phyloP scores from a whole-genome alignment of 1,140 invertebrate genomes.

The Drosophila malerkotliana region DNA sequence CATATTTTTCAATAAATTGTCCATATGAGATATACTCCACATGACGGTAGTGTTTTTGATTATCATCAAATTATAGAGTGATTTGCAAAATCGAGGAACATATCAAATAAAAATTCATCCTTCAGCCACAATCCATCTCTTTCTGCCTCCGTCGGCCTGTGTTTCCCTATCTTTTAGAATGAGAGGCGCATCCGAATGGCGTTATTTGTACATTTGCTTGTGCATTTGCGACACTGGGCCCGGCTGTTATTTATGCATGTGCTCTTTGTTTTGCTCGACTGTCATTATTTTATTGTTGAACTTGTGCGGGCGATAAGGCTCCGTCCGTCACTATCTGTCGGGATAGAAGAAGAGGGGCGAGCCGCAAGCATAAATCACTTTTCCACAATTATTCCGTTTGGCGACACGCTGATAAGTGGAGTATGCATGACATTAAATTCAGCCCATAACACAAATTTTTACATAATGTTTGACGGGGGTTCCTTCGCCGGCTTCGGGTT shows the following conservation, averaged over 20 bases:
- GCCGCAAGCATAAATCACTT: slow-evolving; percentile 52
- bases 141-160: background rate
- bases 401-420: slow-evolving; percentile 42
- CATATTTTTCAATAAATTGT: slow-evolving; percentile 1
- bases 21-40: background rate
- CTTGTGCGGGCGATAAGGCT: slow-evolving; percentile 43
- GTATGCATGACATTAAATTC: slow-evolving; percentile 32
- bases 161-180: background rate
- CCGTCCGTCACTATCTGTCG: slow-evolving; percentile 26
- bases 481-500: slow-evolving; percentile 41
- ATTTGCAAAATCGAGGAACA: slow-evolving; percentile 3
- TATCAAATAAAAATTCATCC: background rate
- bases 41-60: slow-evolving; percentile 1
- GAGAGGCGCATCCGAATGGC: slow-evolving; percentile 21
- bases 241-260: slow-evolving; percentile 42
- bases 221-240: slow-evolving; percentile 13
- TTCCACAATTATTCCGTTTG: slow-evolving; percentile 38
- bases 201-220: slow-evolving; percentile 12
- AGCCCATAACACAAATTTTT: slow-evolving; percentile 20
- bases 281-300: slow-evolving; percentile 50
- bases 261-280: slow-evolving; percentile 59
- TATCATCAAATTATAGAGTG: slow-evolving; percentile 5
- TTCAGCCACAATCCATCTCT: background rate
- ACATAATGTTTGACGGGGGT: slow-evolving; percentile 24
- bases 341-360: slow-evolving; percentile 1